These are phyloP conservation scores for Ochropleura plecta DNA, from an alignment of 2,888 invertebrate genomes.

Conservation along the genomic window DNA sequence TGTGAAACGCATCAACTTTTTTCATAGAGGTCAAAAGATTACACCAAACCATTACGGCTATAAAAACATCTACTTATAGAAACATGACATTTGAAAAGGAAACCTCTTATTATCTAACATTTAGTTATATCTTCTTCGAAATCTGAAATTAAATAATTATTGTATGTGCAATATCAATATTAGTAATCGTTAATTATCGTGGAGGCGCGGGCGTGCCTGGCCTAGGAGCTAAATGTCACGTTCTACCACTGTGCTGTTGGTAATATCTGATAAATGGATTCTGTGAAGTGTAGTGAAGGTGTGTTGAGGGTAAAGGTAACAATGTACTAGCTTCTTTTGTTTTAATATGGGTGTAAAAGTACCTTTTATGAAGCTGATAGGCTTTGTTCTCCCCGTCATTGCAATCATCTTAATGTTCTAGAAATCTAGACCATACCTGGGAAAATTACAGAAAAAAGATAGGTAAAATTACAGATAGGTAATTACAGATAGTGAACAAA, in stretches of 20 bases:
- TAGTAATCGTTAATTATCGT: slow-evolving; percentile 62
- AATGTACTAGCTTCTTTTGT: slow-evolving; percentile 20
- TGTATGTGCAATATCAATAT: slow-evolving; percentile 60
- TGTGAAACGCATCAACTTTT: neutral
- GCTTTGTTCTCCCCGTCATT: too few species aligned
- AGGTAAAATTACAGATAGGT: too few species aligned
- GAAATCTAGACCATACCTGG: too few species aligned
- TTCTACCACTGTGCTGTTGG: slow-evolving; percentile 35
- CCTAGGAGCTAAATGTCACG: slow-evolving; percentile 52
- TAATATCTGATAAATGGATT: slow-evolving; percentile 55
- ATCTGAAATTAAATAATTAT: slow-evolving; percentile 63
- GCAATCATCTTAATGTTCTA: too few species aligned
- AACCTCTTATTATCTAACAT: slow-evolving; percentile 39
- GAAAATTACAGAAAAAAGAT: too few species aligned
- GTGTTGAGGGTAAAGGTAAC: slow-evolving; percentile 35
- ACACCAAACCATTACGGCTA: neutral
- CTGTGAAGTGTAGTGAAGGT: slow-evolving; percentile 24
- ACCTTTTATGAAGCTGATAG: too few species aligned
- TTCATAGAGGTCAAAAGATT: neutral
- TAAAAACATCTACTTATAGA: neutral
- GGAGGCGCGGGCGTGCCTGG: slow-evolving; percentile 59
- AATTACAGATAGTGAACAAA: too few species aligned
- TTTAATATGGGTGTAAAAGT: neutral
- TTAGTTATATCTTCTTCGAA: slow-evolving; percentile 39
- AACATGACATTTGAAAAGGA: slow-evolving; percentile 33